Conservation (phyloP, 1,140 invertebrate genomes). For the Drosophila watanabei region DNA sequence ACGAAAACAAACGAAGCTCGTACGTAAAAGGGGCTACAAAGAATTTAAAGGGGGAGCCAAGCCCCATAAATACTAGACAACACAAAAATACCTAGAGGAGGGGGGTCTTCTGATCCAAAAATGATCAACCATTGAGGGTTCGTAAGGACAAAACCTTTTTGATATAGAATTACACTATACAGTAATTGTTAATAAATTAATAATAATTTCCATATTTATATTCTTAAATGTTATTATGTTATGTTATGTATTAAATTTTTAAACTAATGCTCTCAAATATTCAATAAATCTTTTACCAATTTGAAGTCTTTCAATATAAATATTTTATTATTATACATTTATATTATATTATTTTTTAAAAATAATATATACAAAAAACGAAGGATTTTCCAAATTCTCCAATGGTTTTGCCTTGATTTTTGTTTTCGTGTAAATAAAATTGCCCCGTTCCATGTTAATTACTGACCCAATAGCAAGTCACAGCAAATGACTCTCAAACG, state of each 20-base stretch:
- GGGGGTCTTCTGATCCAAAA: neutral
- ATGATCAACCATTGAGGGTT: neutral
- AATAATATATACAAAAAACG: no score
- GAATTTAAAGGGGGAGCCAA: neutral
- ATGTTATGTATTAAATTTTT: no score
- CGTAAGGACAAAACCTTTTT: neutral
- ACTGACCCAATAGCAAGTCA: constrained; percentile 32
- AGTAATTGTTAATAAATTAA: no score
- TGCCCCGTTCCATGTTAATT: constrained; percentile 12
- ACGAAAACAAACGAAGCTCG: constrained; percentile 39
- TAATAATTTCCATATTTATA: no score
- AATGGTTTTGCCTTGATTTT: neutral
- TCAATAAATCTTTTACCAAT: neutral
- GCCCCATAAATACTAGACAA: neutral
- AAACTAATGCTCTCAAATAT: no score
- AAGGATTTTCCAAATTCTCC: neutral
- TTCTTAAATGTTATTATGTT: no score
- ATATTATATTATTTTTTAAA: neutral
- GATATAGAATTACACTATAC: neutral
- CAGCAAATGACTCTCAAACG: constrained; percentile 35
- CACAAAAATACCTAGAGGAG: neutral
- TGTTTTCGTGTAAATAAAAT: constrained; percentile 7
- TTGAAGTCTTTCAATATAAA: neutral
- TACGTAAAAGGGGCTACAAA: constrained; percentile 1
- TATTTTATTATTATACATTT: neutral